Percentiles rank a stretch among this genome's conserved stretches.
Conservation (phyloP, 37 sponge, comb jelly and placozoan genomes). For the Lycopodina hypogea region DNA sequence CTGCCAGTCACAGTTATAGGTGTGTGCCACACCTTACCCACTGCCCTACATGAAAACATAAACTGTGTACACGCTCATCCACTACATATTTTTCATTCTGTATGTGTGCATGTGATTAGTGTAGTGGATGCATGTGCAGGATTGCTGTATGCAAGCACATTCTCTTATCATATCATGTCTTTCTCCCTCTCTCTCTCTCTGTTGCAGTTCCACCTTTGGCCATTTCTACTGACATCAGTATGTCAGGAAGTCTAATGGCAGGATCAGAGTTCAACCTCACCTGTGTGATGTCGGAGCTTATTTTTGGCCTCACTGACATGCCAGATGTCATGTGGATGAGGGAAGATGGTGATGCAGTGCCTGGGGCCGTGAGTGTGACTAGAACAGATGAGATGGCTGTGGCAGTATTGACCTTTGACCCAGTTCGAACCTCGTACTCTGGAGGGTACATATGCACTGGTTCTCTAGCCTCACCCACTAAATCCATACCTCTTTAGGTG, state of each 20-base stretch:
- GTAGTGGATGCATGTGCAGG: no score
- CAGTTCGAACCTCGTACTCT: neutral
- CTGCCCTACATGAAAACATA: no score
- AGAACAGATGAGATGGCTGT: neutral
- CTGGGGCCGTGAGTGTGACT: no score
- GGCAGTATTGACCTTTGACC: conserved; percentile 1
- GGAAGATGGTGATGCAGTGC: neutral
- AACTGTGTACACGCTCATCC: no score
- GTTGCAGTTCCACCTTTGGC: neutral
- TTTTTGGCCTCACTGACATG: conserved; percentile 2
- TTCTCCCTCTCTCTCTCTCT: no score
- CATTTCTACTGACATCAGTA: conserved; percentile 3
- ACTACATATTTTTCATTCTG: no score
- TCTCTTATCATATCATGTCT: no score
- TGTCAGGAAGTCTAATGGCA: conserved; percentile 12
- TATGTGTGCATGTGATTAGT: no score
- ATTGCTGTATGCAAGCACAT: no score
- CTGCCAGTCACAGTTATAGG: conserved; percentile 1
- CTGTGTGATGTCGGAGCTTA: conserved; percentile 9
- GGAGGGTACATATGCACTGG: neutral
- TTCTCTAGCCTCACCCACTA: conserved; percentile 2
- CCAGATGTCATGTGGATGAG: conserved; percentile 2
- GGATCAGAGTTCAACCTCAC: conserved; percentile 27
- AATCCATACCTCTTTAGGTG: neutral
- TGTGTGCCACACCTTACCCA: neutral